Evolutionary conservation across 2,113 vertebrate genomes (phyloP).

Genomic region (Cyprinodon variegatus): DNA sequence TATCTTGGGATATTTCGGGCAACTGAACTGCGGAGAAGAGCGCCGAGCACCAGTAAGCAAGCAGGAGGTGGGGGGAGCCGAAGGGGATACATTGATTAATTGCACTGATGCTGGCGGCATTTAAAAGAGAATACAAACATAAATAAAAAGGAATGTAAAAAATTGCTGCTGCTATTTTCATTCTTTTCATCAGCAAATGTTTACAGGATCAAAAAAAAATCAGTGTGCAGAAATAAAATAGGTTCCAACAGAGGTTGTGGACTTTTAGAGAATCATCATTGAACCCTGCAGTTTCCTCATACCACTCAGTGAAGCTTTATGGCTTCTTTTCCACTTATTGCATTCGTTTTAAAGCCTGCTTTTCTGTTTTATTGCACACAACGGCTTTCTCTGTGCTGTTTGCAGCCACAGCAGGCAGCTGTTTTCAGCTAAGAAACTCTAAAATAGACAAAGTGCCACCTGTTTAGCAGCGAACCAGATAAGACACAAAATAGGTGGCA

Average conservation of each 20-base stretch:
- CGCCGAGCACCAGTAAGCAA: constrained; percentile 64
- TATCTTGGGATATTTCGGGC: constrained; percentile 75
- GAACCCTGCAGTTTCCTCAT: neutral
- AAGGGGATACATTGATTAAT: constrained; percentile 64
- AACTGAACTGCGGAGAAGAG: constrained; percentile 67
- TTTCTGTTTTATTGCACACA: constrained; percentile 9
- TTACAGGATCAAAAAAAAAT: neutral
- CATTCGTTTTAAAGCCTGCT: constrained; percentile 1
- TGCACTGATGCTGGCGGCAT: constrained; percentile 48
- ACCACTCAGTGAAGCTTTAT: neutral
- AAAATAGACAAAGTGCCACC: neutral
- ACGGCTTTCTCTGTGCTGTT: constrained; percentile 13
- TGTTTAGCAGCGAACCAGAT: neutral
- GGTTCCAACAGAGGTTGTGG: neutral
- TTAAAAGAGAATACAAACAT: constrained; percentile 25
- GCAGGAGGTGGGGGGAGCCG: constrained; percentile 35
- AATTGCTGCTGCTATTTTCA: constrained; percentile 9
- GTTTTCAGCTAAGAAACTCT: neutral
- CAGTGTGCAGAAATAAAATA: neutral
- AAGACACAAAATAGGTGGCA: neutral
- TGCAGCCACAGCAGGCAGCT: constrained; percentile 12
- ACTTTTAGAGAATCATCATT: neutral
- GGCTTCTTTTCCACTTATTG: constrained; percentile 2
- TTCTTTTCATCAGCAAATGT: neutral
- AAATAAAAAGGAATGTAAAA: constrained; percentile 17